phyloP scores from a whole-genome alignment of 2,888 invertebrate genomes.

The Macroteleia sp. region DNA sequence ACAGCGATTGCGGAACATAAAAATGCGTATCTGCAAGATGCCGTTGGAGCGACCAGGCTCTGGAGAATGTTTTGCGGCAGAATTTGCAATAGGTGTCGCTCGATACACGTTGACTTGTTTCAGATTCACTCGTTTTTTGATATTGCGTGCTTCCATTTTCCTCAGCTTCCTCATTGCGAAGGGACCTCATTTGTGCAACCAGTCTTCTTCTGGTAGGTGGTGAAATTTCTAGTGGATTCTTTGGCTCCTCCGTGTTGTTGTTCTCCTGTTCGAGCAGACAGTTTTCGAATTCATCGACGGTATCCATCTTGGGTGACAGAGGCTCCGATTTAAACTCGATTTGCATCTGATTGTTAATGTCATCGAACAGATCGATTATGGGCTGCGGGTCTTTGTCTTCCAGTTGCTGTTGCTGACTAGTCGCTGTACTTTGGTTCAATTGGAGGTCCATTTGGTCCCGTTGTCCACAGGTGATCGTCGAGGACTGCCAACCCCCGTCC shows the following conservation, averaged over 20 bases:
- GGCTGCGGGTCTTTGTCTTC: constrained; percentile 65
- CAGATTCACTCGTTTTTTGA: neutral
- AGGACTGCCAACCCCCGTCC: constrained; percentile 83
- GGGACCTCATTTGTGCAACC: too few species aligned
- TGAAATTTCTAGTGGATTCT: neutral
- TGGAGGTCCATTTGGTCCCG: constrained; percentile 71
- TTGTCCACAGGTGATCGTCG: constrained; percentile 69
- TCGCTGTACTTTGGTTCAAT: constrained; percentile 71
- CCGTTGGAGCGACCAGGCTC: constrained; percentile 85
- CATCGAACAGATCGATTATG: constrained; percentile 80
- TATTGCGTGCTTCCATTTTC: neutral
- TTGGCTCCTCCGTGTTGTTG: constrained; percentile 34
- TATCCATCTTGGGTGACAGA: constrained; percentile 75
- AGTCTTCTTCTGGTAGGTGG: neutral
- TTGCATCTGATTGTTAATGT: constrained; percentile 78
- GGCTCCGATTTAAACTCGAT: constrained; percentile 79
- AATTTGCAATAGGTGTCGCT: constrained; percentile 82
- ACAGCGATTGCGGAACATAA: constrained; percentile 84
- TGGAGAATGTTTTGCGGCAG: constrained; percentile 84
- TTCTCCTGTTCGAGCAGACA: constrained; percentile 71
- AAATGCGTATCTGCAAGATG: constrained; percentile 85
- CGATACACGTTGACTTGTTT: constrained; percentile 20
- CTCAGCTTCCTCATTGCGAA: neutral
- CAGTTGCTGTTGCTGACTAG: constrained; percentile 67
- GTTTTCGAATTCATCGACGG: constrained; percentile 73